Evolutionary conservation across 2,113 vertebrate genomes (phyloP), one percentile per base, ranked within the genome.

Genomic region (Rhabdomys dilectus): DNA sequence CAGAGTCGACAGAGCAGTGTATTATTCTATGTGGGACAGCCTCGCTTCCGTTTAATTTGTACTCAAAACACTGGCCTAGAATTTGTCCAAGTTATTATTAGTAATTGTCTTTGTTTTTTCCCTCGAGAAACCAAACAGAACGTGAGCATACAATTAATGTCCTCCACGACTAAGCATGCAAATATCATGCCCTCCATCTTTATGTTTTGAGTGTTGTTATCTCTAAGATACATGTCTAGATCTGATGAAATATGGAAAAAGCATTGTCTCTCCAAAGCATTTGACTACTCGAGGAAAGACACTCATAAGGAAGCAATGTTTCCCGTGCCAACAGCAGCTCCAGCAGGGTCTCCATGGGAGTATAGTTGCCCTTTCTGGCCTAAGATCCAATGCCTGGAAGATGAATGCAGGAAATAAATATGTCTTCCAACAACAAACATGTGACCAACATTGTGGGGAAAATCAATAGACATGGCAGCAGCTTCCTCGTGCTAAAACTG

Each of bases 31-130:
- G 73, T 39, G 90, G 68, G 86, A 82, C 31, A 62, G 76, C 26
- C 62, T 82, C 73, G 45, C 64, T 51, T 93, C 76, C 29, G 86
- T 92, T 96, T 60, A 81, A 96, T 94, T 94, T 45, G 64, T 42
- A 81, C 70, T 89, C 92, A 58, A 90, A 92, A 85, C 22, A 34
- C 78, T 90, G 90, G 75, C 48, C 80, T 24, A 77, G 84, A 92
- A 68, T 72, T 66, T 66, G 24, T 88, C 96, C 88, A 80, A 93
- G 77, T 51, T 82, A 94, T 70, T 75, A 76, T 95, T 39, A 85
- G 60, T 80, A 86, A 82, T 1, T 39, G 51, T 84, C 22, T 89
- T 75, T 87, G 42, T 39, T 73, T 56, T 96, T 93, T 93, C 17
- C 58, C 60, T 39, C 66, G 34, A 96, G 85, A 19, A 95, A 80